Base-by-base conservation (phyloP, 2,888 invertebrate genomes). In the Pteria penguin region DNA sequence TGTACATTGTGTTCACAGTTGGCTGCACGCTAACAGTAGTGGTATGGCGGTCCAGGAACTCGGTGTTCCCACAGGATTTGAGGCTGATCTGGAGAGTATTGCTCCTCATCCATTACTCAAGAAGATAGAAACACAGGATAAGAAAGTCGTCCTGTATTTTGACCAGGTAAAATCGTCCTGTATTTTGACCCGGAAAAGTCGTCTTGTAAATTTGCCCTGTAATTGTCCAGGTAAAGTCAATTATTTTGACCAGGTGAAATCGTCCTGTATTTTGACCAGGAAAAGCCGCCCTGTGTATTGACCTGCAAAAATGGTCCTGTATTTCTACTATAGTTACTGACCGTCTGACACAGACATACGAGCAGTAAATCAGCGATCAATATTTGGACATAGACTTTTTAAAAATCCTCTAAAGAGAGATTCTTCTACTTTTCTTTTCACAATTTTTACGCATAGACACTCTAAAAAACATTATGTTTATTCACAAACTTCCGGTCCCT, bases 1-100 rank as follows among this genome's bases (percentile, higher is more conserved):
- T n/a, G n/a, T n/a, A n/a, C n/a, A n/a, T n/a, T n/a, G n/a, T n/a
- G n/a, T 33, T 75, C 67, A 1, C 70, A 89, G 89, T 29, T 88
- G 88, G 88, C 71, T 87, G 52, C 70, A 79, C 8, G 67, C 78
- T 24, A 88, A 85, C 4, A 69, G 84, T 4, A 88, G 87, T 68
- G 88, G 92, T 72, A 93, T 93, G 93, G 90, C 92, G 1, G 89
- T 93, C n/a, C 89, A 92, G 62, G 92, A 93, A 82, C 82, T 90
- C 24, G 87, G 88, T 2, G 79, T 90, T 11, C 90, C 89, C 0
- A 88, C 88, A 29, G 90, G 90, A 2, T 90, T 89, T 70, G 84
- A 84, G 14, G 89, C 89, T 2, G 91, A 92, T 78, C 72, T 84
- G 4, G 89, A 90, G 26, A 85, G 83, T 36, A 76, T 88, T 31